Conservation (phyloP, 2,888 invertebrate genomes). For the Rhopalosiphum nymphaeae region DNA sequence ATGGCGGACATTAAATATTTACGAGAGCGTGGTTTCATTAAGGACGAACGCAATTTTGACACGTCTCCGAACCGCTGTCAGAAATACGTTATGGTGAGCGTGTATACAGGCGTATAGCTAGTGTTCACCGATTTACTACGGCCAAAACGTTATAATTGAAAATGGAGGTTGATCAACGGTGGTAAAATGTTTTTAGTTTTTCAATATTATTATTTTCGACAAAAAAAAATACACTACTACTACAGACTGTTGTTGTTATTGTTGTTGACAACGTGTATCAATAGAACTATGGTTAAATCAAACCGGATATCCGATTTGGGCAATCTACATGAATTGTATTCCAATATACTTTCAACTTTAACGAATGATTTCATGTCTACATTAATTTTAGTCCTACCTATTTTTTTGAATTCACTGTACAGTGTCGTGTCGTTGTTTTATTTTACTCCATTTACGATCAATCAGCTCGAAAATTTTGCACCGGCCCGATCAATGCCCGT, state of each 20-base stretch:
- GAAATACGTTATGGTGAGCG: background rate
- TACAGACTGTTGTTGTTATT: background rate
- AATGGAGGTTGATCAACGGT: background rate
- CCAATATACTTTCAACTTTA: background rate
- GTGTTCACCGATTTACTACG: slow-evolving; percentile 9
- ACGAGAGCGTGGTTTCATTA: background rate
- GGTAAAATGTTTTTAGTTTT: background rate
- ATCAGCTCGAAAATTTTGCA: background rate
- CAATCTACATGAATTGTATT: background rate
- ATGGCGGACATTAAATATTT: slow-evolving; percentile 4
- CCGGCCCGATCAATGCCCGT: background rate
- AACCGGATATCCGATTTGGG: background rate
- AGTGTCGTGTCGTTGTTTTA: background rate
- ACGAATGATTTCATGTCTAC: background rate
- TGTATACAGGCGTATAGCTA: background rate
- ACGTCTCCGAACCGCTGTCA: background rate
- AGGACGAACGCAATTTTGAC: slow-evolving; percentile 10
- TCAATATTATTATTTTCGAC: background rate
- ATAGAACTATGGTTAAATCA: background rate
- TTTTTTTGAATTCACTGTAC: background rate
- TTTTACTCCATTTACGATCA: background rate
- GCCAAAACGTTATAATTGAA: slow-evolving; percentile 10
- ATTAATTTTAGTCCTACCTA: background rate
- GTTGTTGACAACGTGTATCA: background rate
- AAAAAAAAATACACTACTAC: background rate